Conservation (phyloP, 2,113 vertebrate species). For the Rattus rattus region DNA sequence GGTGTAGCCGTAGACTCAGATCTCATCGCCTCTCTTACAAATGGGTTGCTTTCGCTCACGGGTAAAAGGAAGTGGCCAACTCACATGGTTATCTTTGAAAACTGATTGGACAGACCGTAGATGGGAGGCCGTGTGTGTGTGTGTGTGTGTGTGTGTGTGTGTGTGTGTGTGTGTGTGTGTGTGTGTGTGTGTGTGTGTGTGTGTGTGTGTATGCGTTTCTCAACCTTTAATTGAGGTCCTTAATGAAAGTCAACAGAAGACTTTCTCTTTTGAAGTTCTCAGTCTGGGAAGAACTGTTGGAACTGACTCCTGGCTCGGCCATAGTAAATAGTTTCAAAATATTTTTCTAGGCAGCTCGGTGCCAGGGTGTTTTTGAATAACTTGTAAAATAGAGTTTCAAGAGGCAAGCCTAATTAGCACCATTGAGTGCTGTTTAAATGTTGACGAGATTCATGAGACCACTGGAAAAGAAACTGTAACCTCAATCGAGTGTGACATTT, state of each 20-base stretch:
- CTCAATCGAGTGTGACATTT: constrained; percentile 55
- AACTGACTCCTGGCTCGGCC: neutral
- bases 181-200: neutral
- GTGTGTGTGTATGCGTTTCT: neutral
- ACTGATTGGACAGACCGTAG: neutral
- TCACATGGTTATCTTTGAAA: neutral
- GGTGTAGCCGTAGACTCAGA: neutral
- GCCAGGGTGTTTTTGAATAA: constrained; percentile 55
- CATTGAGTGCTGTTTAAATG: constrained; percentile 47
- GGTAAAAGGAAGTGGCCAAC: neutral
- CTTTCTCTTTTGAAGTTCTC: neutral
- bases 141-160: neutral
- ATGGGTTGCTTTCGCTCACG: neutral
- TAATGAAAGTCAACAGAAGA: neutral
- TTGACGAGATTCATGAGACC: constrained; percentile 58
- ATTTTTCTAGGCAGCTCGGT: constrained; percentile 56
- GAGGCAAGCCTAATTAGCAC: constrained; percentile 69
- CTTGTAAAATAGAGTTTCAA: constrained; percentile 68
- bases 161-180: neutral
- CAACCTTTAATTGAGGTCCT: neutral
- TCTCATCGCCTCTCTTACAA: neutral
- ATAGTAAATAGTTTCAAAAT: constrained; percentile 62
- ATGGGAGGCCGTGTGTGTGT: neutral
- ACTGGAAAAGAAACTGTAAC: constrained; percentile 52
- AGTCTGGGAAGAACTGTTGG: neutral